Conservation (phyloP, 2,797 vertebrate species). For the Sebastes melanostomus region DNA sequence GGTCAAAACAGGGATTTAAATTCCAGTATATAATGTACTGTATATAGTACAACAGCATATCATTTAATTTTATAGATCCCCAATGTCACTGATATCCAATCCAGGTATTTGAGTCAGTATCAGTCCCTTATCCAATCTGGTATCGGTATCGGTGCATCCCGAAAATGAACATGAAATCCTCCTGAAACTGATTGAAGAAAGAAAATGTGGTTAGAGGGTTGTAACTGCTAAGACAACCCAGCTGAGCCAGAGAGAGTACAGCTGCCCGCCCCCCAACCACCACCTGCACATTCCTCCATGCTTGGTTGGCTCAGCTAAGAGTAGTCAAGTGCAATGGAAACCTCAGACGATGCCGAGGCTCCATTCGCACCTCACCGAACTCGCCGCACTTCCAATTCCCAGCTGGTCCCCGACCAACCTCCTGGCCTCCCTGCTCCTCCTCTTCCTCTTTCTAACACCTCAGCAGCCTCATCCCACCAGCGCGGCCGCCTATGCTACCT, state of each 20-base stretch:
- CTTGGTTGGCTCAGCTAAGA: conserved; percentile 70
- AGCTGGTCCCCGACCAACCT: conserved; percentile 38
- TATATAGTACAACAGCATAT: too few species aligned
- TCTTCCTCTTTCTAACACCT: conserved; percentile 49
- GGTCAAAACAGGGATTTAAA: too few species aligned
- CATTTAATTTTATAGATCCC: too few species aligned
- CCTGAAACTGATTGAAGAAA: conserved; percentile 9
- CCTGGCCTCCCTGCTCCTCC: conserved; percentile 24
- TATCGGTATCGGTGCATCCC: too few species aligned
- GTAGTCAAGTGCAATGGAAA: conserved; percentile 75
- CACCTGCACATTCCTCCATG: conserved; percentile 56
- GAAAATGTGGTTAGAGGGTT: conserved; percentile 6
- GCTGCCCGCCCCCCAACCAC: neutral
- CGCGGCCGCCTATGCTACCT: conserved; percentile 17
- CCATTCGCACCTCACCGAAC: conserved; percentile 61
- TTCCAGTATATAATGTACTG: too few species aligned
- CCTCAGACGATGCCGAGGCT: conserved; percentile 64
- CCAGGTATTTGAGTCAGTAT: too few species aligned
- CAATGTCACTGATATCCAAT: too few species aligned
- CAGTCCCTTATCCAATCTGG: too few species aligned
- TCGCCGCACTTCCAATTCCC: conserved; percentile 63
- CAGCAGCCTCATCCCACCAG: conserved; percentile 25
- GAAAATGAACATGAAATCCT: neutral
- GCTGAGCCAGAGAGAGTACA: conserved; percentile 49
- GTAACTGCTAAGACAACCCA: conserved; percentile 24